Evolutionary conservation across 2,797 vertebrate species (phyloP), one percentile per base, ranked within the genome.

Genomic region (Trachops cirrhosus): DNA sequence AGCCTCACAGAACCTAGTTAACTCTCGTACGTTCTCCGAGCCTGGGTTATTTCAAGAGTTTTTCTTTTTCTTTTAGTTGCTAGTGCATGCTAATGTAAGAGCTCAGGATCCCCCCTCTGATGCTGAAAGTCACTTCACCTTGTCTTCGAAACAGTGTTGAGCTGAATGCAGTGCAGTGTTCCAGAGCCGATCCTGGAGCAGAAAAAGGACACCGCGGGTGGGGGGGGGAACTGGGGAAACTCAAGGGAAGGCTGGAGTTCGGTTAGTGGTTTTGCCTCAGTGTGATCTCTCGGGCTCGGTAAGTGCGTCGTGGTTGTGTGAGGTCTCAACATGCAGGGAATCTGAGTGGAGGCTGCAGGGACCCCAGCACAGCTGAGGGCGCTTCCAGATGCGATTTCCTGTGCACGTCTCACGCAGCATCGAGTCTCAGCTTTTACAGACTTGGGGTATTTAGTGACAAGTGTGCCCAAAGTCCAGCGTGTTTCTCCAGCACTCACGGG

Each of bases 1-100:
- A 96, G 84, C 91, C 79, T 84, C 75, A 91, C 75, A 67, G 92
- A 96, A 78, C 93, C 92, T 68, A 59, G 82, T 97, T 84, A 89
- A 67, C 74, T 70, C 91, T 97, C 95, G 91, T 87, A 83, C 82
- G 41, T 88, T 96, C 77, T 87, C 79, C 87, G 77, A 78, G 94
- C 94, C 95, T 96, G 84, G 92, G 89, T 96, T 96, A 68, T 93
- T 94, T 97, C 93, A 96, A 94, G 86, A 79, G 2, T 16, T 29
- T 73, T 32, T 41, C 26, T 64, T 67, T 21, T n/a, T 12, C 26
- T 59, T 59, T 22, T 21, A 78, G 70, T 57, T 48, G n/a, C 62
- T 74, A 82, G 83, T 39, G 46, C 88, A 57, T 59, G 59, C 75
- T 93, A 82, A 92, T 86, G 34, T 48, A 73, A 93, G 10, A 50